phyloP scores from a whole-genome alignment of 2,113 vertebrate genomes.

The Ophiodon elongatus region DNA sequence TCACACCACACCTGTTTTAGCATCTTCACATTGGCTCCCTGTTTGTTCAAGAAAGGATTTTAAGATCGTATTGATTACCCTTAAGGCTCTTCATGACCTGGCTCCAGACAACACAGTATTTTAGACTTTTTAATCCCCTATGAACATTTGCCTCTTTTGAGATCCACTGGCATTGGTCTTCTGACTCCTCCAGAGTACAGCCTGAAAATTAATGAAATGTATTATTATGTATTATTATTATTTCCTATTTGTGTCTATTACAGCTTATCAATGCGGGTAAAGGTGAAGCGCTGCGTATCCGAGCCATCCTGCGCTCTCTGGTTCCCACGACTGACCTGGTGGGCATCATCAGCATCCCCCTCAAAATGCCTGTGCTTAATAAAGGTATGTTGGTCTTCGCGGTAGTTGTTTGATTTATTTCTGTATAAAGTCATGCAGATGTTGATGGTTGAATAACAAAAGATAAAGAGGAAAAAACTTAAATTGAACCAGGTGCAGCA shows the following conservation, averaged over 20 bases:
- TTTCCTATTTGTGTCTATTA: conserved; percentile 26
- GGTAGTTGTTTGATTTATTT: not conserved
- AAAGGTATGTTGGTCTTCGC: conserved; percentile 86
- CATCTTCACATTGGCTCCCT: not conserved
- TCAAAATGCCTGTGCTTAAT: conserved; percentile 92
- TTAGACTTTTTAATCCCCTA: too few species aligned
- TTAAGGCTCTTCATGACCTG: not conserved
- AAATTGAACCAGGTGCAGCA: not conserved
- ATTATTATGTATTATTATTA: not conserved
- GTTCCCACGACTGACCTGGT: conserved; percentile 96
- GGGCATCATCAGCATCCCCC: conserved; percentile 95
- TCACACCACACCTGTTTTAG: not conserved
- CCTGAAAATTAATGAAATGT: too few species aligned
- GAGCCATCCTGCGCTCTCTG: conserved; percentile 95
- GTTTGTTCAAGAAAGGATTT: not conserved
- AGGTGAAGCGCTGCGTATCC: conserved; percentile 95
- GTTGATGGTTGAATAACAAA: not conserved
- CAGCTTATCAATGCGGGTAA: conserved; percentile 98
- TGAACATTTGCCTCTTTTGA: too few species aligned
- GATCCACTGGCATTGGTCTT: too few species aligned
- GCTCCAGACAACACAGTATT: too few species aligned
- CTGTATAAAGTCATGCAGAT: not conserved
- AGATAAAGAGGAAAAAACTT: not conserved
- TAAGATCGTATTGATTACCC: not conserved
- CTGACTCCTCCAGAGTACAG: too few species aligned